A percentile compares a stretch with the other conserved stretches of the same genome.
Evolutionary conservation across 2,797 vertebrate genomes (phyloP).

Genomic region (Spheniscus humboldti): DNA sequence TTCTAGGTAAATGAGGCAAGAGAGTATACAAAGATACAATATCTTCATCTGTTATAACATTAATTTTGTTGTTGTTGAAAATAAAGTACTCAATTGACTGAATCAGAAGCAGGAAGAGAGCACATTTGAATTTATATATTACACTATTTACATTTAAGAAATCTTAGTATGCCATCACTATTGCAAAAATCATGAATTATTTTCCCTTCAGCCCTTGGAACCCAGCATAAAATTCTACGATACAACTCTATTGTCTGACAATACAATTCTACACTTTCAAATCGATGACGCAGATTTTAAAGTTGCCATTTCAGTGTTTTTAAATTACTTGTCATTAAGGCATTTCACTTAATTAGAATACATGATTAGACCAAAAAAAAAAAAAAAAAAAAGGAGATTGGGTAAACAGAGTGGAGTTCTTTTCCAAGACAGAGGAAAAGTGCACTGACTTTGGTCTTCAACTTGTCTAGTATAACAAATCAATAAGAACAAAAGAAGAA

Average conservation of each 20-base stretch:
- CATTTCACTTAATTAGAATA: background rate
- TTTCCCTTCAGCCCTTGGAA: background rate
- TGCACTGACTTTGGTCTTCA: background rate
- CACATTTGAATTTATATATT: background rate
- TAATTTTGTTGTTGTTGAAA: too few species aligned
- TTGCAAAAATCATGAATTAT: background rate
- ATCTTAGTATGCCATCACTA: background rate
- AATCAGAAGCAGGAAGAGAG: background rate
- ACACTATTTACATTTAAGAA: background rate
- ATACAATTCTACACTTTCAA: background rate
- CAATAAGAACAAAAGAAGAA: background rate
- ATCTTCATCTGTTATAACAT: background rate
- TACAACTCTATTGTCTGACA: background rate
- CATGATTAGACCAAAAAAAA: background rate
- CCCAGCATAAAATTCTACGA: background rate
- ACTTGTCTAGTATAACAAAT: background rate
- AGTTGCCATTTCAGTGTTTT: background rate
- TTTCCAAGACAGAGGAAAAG: background rate
- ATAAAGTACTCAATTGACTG: background rate
- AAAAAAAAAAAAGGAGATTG: background rate
- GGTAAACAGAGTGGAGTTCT: background rate
- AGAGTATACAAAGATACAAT: background rate
- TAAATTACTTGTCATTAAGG: background rate
- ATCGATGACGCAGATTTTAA: background rate
- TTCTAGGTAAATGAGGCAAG: slow-evolving; percentile 4